A percentile compares a stretch with the other conserved stretches of the same genome.
phyloP scores from a whole-genome alignment of 2,113 vertebrate species.

The Actenoides hombroni region DNA sequence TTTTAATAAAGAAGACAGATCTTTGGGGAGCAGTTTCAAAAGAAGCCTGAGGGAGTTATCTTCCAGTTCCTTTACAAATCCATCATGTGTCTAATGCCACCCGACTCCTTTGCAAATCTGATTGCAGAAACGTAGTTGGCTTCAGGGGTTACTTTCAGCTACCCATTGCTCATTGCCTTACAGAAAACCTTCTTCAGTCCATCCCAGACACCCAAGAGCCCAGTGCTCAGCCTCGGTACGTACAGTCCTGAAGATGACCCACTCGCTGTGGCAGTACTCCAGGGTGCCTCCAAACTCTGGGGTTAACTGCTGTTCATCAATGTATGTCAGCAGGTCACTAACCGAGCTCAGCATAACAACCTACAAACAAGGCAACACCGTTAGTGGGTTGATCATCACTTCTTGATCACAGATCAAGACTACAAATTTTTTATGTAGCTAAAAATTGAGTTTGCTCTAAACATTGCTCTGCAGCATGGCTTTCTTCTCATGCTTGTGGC shows the following conservation, averaged over 20 bases:
- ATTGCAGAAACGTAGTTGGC: rapidly evolving
- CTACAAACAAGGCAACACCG: constrained; percentile 66
- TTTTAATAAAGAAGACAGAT: not conserved
- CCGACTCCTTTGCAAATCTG: not conserved
- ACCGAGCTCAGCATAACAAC: constrained; percentile 98
- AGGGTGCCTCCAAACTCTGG: constrained; percentile 95
- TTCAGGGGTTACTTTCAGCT: not conserved
- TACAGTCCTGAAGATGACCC: constrained; percentile 95
- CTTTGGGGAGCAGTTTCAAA: not conserved
- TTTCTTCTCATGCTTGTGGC: not conserved
- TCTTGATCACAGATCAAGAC: not conserved
- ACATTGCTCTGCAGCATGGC: not conserved
- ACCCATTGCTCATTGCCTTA: rapidly evolving
- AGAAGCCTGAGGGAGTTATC: not conserved
- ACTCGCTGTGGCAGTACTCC: constrained; percentile 94
- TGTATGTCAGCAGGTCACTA: constrained; percentile 91
- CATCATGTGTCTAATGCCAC: not conserved
- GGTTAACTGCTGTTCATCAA: constrained; percentile 93
- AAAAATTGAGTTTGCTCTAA: rapidly evolving
- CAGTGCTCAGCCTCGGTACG: not conserved
- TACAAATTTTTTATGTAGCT: not conserved
- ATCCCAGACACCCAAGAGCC: not conserved
- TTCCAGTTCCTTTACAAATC: not conserved
- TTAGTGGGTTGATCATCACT: not conserved
- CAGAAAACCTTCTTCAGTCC: not conserved